These are phyloP conservation scores for Oxytorus armatus DNA, from an alignment of 2,888 invertebrate genomes.

Conservation along the genomic window DNA sequence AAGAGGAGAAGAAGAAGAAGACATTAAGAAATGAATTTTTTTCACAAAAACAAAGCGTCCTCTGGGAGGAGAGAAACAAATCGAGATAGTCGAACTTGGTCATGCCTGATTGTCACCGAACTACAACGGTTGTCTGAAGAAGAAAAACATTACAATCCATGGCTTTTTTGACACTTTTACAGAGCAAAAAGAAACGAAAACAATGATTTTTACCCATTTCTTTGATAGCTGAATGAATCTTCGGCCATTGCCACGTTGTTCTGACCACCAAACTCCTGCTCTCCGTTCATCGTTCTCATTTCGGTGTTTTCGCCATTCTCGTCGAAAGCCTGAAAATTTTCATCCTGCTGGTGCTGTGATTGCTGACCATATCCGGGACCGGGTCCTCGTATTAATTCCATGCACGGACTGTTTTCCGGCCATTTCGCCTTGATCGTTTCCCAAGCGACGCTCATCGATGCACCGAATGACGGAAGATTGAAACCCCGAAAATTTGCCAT, in stretches of 20 bases:
- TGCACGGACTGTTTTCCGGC: constrained; percentile 87
- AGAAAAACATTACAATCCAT: no score
- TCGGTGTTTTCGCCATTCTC: constrained; percentile 83
- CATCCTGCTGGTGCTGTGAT: constrained; percentile 61
- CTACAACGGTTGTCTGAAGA: no score
- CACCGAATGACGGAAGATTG: constrained; percentile 90
- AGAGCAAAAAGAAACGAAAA: neutral
- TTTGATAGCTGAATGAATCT: constrained; percentile 83
- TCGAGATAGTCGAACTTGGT: no score
- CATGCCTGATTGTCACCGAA: no score
- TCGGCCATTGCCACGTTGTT: constrained; percentile 80
- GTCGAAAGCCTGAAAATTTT: constrained; percentile 77
- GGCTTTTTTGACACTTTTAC: no score
- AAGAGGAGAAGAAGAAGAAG: no score
- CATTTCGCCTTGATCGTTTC: constrained; percentile 92
- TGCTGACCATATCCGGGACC: constrained; percentile 77
- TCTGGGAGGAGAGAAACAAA: no score
- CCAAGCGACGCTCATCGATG: constrained; percentile 92
- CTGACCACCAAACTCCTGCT: constrained; percentile 81
- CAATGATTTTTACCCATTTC: constrained; percentile 78
- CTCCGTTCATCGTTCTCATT: constrained; percentile 83
- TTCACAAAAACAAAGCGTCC: no score
- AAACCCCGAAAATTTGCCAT: constrained; percentile 89
- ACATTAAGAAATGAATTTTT: no score
- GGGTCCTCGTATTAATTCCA: constrained; percentile 83